A percentile compares a stretch with the other conserved stretches of the same genome.
Conservation (phyloP, 2,797 vertebrate genomes). For the Sebastes hubbsi region DNA sequence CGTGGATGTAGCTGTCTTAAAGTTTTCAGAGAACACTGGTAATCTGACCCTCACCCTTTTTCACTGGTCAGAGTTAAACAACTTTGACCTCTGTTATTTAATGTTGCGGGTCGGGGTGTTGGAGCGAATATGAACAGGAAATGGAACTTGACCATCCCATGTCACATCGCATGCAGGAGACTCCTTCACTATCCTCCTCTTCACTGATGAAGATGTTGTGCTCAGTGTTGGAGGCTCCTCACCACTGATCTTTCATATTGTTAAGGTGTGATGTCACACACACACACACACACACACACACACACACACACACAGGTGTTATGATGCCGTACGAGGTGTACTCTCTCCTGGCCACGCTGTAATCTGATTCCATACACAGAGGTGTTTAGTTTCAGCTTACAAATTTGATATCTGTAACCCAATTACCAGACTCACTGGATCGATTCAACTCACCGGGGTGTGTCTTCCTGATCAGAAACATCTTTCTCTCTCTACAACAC, state of each 20-base stretch:
- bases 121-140: too few relatives aligned
- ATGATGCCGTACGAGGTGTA: neutral
- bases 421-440: neutral
- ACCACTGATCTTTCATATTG: neutral
- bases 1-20: neutral
- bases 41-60: neutral
- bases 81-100: too few relatives aligned
- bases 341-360: neutral
- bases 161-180: neutral
- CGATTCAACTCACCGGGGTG: neutral
- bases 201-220: too few relatives aligned
- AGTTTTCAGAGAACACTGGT: neutral
- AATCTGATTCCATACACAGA: neutral
- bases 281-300: neutral
- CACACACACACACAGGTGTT: neutral
- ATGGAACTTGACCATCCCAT: neutral
- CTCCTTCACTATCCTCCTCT: neutral
- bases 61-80: too few relatives aligned
- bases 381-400: neutral
- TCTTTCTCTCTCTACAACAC: neutral
- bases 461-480: neutral
- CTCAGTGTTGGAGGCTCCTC: too few relatives aligned
- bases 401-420: neutral
- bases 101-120: too few relatives aligned
- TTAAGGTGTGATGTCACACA: neutral